These are phyloP conservation scores for Euwallacea similis DNA, from an alignment of 1,140 invertebrate genomes.

Conservation along the genomic window DNA sequence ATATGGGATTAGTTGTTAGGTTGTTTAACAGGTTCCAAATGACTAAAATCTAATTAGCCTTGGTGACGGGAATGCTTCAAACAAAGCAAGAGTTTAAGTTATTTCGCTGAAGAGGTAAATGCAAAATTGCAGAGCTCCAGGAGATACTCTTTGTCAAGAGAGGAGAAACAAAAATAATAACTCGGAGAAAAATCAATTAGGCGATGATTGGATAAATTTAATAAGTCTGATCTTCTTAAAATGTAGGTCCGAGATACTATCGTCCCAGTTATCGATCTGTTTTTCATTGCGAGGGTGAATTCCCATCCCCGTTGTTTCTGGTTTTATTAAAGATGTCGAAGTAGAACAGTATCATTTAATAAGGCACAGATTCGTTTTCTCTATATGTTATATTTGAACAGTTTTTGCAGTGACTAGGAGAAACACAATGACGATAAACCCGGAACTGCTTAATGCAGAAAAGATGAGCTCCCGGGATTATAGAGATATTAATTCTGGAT, in stretches of 20 bases:
- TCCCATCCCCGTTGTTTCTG: slow-evolving; percentile 1
- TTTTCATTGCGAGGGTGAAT: slow-evolving; percentile 4
- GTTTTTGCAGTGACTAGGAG: background rate
- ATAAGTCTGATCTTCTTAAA: background rate
- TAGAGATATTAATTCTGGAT: slow-evolving; percentile 5
- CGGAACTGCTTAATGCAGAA: slow-evolving; percentile 6
- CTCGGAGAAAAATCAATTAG: background rate
- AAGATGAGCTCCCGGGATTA: slow-evolving; percentile 4
- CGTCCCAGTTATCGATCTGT: slow-evolving; percentile 11
- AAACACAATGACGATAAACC: slow-evolving; percentile 1
- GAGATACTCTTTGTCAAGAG: background rate
- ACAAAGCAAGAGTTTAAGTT: background rate
- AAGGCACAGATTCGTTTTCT: slow-evolving; percentile 1
- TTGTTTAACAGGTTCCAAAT: slow-evolving; percentile 9
- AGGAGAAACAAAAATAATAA: background rate
- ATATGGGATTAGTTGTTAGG: slow-evolving; percentile 19
- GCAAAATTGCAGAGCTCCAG: background rate
- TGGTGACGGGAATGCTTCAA: background rate
- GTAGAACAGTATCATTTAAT: slow-evolving; percentile 7
- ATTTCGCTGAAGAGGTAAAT: slow-evolving; percentile 1
- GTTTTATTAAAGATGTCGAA: slow-evolving; percentile 15
- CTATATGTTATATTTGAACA: background rate
- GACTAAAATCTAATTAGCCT: slow-evolving; percentile 9
- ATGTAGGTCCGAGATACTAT: no score
- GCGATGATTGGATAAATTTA: background rate